Conservation (phyloP, 92 coral and sea anemone species). For the Palythoa heliodiscus region DNA sequence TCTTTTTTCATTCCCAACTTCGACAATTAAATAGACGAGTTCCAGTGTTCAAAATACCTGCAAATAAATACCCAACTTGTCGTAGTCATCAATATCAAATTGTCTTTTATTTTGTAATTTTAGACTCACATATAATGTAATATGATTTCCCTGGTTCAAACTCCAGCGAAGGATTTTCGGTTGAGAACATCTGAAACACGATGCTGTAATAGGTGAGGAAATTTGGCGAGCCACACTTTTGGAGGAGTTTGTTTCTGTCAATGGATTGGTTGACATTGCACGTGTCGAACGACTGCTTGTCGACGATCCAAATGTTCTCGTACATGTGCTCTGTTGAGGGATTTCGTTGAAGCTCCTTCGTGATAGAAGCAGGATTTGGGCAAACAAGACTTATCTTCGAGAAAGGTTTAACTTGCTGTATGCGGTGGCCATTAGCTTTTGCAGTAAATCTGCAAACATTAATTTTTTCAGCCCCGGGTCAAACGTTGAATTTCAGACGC, state of each 20-base stretch:
- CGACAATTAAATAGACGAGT: too few relatives aligned
- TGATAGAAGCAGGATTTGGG: background rate
- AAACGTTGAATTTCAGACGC: too few relatives aligned
- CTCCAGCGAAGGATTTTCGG: constrained; percentile 50
- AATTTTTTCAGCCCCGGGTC: too few relatives aligned
- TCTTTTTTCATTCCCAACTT: too few relatives aligned
- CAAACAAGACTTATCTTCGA: background rate
- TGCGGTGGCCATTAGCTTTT: background rate
- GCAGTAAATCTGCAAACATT: background rate
- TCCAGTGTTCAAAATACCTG: too few relatives aligned
- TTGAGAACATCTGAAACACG: constrained; percentile 68
- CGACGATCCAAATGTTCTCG: constrained; percentile 34
- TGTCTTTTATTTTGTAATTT: too few relatives aligned
- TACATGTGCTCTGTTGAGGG: constrained; percentile 1
- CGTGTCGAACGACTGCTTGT: constrained; percentile 1
- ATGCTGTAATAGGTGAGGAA: constrained; percentile 52
- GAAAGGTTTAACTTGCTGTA: constrained; percentile 2
- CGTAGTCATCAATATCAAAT: too few relatives aligned
- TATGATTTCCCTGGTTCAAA: constrained; percentile 70
- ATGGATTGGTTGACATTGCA: constrained; percentile 31
- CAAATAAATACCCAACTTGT: too few relatives aligned
- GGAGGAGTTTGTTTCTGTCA: constrained; percentile 32
- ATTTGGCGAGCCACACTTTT: constrained; percentile 59
- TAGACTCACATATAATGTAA: constrained; percentile 67
- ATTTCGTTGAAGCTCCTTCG: background rate